Conservation (phyloP, 2,797 vertebrate genomes). For the Chloroceryle amazona region DNA sequence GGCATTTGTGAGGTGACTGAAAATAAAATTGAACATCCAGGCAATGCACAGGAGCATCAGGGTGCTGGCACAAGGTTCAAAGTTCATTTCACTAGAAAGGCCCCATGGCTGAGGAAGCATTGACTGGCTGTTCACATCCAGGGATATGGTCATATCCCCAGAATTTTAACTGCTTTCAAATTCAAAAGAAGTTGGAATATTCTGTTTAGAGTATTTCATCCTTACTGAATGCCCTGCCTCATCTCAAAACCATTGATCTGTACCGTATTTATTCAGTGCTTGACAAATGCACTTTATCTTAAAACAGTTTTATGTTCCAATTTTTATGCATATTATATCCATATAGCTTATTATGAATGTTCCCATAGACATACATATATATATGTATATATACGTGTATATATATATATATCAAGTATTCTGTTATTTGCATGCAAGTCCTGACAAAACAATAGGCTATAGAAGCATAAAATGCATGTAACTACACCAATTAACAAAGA, state of each 20-base stretch:
- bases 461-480: neutral
- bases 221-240: neutral
- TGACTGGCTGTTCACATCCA: neutral
- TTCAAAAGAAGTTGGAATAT: neutral
- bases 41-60: neutral
- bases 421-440: neutral
- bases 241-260: neutral
- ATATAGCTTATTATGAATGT: neutral
- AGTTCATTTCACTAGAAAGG: neutral
- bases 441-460: neutral
- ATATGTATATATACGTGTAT: too few relatives aligned
- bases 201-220: neutral
- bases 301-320: neutral
- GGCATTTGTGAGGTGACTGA: neutral
- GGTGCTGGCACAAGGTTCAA: neutral
- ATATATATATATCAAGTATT: neutral
- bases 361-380: neutral
- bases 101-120: neutral
- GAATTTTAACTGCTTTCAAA: neutral
- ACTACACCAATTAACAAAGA: neutral
- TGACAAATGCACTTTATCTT: neutral
- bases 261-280: neutral
- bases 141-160: fast-evolving
- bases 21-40: neutral
- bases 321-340: neutral